Percentiles rank a stretch among this genome's conserved stretches.
Conservation (phyloP, 1,140 invertebrate species). For the Trachymyrmex septentrionalis region DNA sequence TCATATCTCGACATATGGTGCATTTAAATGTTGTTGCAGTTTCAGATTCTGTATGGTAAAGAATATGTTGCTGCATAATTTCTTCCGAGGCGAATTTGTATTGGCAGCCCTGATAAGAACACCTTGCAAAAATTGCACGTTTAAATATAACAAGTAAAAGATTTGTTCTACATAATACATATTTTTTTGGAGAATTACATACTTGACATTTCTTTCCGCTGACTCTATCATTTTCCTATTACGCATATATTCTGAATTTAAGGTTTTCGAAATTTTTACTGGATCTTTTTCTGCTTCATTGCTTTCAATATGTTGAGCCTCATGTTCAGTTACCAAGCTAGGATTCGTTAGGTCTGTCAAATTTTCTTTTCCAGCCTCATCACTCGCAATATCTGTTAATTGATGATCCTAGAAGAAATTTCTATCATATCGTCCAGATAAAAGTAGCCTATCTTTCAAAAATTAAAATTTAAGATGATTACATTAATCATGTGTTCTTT, state of each 20-base stretch:
- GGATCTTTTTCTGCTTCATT: slow-evolving; percentile 68
- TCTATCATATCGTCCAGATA: slow-evolving; percentile 11
- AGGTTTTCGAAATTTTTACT: slow-evolving; percentile 71
- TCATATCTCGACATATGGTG: slow-evolving; percentile 84
- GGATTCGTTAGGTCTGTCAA: slow-evolving; percentile 62
- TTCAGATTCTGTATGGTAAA: slow-evolving; percentile 85
- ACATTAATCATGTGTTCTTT: slow-evolving; percentile 87
- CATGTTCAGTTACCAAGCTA: slow-evolving; percentile 41
- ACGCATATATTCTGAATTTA: slow-evolving; percentile 67
- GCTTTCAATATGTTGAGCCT: slow-evolving; percentile 58
- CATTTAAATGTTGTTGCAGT: slow-evolving; percentile 86
- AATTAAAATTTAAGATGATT: slow-evolving; percentile 61
- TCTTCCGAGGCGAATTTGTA: slow-evolving; percentile 86
- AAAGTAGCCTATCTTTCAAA: not conserved
- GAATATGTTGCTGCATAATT: slow-evolving; percentile 85
- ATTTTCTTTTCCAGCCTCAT: slow-evolving; percentile 70
- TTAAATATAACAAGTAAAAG: slow-evolving; percentile 19
- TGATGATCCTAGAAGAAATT: slow-evolving; percentile 78
- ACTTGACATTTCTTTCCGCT: slow-evolving; percentile 80
- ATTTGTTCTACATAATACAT: slow-evolving; percentile 15
- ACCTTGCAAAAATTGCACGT: slow-evolving; percentile 80
- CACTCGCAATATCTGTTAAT: slow-evolving; percentile 74
- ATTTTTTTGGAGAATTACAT: slow-evolving; percentile 44
- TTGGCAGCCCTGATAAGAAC: slow-evolving; percentile 85
- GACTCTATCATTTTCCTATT: slow-evolving; percentile 78